Conservation (phyloP, 2,888 invertebrate genomes). For the Corbicula japonica region DNA sequence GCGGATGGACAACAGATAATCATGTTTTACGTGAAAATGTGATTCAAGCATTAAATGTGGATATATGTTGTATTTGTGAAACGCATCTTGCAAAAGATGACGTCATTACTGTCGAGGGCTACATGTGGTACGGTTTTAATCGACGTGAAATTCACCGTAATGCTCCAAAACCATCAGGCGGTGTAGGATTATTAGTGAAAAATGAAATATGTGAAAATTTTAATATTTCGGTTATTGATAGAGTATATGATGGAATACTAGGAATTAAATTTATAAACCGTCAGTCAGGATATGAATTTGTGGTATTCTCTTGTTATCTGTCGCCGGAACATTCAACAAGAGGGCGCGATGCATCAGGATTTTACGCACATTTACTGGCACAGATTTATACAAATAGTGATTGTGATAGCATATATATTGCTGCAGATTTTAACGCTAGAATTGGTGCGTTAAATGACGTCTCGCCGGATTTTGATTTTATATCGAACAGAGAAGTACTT, state of each 20-base stretch:
- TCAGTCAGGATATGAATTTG: constrained; percentile 3
- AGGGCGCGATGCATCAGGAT: neutral
- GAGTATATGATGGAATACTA: neutral
- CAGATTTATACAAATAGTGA: constrained; percentile 3
- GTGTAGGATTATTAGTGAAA: too few relatives aligned
- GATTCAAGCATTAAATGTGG: too few relatives aligned
- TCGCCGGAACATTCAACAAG: constrained; percentile 6
- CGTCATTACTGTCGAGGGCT: too few relatives aligned
- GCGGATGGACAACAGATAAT: too few relatives aligned
- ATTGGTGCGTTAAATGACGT: neutral
- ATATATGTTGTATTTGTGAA: too few relatives aligned
- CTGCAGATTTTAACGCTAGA: constrained; percentile 3
- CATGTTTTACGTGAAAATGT: too few relatives aligned
- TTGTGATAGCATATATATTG: constrained; percentile 3
- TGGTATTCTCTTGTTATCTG: neutral
- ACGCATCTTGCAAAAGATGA: too few relatives aligned
- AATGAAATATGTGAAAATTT: neutral
- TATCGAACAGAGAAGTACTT: neutral
- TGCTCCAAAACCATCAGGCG: too few relatives aligned
- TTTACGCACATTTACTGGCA: constrained; percentile 4
- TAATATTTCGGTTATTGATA: constrained; percentile 1
- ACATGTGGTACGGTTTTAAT: too few relatives aligned
- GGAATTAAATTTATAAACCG: neutral
- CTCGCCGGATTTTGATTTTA: neutral
- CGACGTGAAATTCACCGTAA: too few relatives aligned